phyloP scores from a whole-genome alignment of 2,113 vertebrate genomes.

The Myotis brandtii region DNA sequence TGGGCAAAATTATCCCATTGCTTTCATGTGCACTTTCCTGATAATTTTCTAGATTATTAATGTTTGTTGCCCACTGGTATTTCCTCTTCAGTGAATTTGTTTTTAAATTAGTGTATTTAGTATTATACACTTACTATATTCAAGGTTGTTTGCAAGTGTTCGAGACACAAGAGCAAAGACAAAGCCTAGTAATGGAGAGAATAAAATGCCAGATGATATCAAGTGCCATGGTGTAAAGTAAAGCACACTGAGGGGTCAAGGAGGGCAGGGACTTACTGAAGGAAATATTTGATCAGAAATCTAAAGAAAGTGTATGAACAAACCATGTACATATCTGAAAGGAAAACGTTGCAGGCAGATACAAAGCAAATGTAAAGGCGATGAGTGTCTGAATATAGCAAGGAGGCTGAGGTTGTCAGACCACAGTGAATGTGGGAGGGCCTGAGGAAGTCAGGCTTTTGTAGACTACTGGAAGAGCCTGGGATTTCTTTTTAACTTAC shows the following conservation, averaged over 20 bases:
- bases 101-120: not conserved
- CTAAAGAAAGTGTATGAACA: not conserved
- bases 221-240: not conserved
- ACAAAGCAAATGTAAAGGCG: not conserved
- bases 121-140: not conserved
- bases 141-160: not conserved
- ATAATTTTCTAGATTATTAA: not conserved
- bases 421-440: not conserved
- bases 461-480: no score
- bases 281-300: not conserved
- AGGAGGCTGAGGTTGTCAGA: not conserved
- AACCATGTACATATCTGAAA: not conserved
- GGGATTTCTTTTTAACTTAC: not conserved
- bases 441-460: not conserved
- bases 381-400: accelerated
- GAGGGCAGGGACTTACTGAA: not conserved
- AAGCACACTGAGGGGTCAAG: not conserved
- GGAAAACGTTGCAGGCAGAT: not conserved
- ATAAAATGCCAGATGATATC: not conserved
- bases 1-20: not conserved
- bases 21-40: not conserved
- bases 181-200: not conserved
- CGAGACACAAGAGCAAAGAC: not conserved
- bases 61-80: not conserved
- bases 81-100: not conserved